phyloP scores from a whole-genome alignment of 2,797 vertebrate genomes.

The Platalea minor region DNA sequence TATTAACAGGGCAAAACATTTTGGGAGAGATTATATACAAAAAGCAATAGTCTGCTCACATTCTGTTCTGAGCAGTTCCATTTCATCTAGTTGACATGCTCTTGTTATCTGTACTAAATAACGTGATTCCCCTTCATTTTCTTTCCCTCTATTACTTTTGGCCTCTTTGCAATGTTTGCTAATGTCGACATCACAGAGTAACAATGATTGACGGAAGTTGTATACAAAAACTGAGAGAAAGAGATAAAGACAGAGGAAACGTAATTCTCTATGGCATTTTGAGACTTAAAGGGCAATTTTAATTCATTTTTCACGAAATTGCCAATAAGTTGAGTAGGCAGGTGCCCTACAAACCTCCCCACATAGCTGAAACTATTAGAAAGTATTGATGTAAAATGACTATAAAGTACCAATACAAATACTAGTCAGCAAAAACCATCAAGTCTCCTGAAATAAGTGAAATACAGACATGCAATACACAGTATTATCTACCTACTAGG shows the following conservation, averaged over 20 bases:
- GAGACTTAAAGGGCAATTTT: neutral
- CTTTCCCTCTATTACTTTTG: neutral
- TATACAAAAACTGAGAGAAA: neutral
- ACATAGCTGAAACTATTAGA: neutral
- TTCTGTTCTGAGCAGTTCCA: neutral
- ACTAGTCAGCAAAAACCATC: neutral
- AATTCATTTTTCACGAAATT: neutral
- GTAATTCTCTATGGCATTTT: neutral
- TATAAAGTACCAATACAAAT: neutral
- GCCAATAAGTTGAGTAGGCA: neutral
- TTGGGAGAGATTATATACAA: neutral
- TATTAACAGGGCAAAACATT: neutral
- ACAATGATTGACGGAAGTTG: neutral
- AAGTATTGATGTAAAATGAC: neutral
- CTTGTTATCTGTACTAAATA: neutral
- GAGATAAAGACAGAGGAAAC: neutral
- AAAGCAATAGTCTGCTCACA: neutral
- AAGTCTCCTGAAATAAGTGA: neutral
- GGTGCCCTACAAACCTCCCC: neutral
- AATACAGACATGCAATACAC: neutral
- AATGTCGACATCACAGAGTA: neutral
- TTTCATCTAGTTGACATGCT: neutral
- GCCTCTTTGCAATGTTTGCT: neutral
- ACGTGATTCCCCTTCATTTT: neutral
- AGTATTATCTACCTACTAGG: neutral